Percentiles rank a stretch among this genome's conserved stretches.
phyloP scores from a whole-genome alignment of 2,888 invertebrate genomes.

The Pandemis corylana region DNA sequence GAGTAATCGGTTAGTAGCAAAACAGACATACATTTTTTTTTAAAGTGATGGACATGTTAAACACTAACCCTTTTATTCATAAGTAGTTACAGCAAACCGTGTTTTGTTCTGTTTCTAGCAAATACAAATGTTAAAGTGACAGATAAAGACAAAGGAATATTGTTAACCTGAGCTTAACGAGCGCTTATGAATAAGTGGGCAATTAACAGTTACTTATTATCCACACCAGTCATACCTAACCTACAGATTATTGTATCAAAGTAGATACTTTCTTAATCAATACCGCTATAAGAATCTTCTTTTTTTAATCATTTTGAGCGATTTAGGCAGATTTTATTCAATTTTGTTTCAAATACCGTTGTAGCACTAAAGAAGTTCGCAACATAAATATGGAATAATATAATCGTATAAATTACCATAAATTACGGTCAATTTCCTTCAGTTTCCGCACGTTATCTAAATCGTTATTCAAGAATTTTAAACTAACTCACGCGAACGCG shows the following conservation, averaged over 20 bases:
- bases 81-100: no score
- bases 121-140: no score
- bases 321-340: background rate
- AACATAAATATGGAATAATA: background rate
- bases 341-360: background rate
- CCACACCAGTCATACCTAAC: no score
- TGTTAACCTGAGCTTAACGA: no score
- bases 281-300: background rate
- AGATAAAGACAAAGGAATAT: no score
- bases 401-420: background rate
- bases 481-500: slow-evolving; percentile 5
- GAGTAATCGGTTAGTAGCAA: slow-evolving; percentile 1
- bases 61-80: no score
- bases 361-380: background rate
- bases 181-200: no score
- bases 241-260: no score
- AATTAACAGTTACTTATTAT: no score
- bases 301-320: background rate
- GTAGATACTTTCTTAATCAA: no score
- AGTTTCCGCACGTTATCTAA: slow-evolving; percentile 3
- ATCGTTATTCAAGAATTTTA: slow-evolving; percentile 11
- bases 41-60: background rate
- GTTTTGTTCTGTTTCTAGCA: no score
- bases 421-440: background rate
- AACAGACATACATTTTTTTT: background rate